These are phyloP conservation scores for Nipponia nippon DNA, from an alignment of 2,113 vertebrate species.

Conservation along the genomic window DNA sequence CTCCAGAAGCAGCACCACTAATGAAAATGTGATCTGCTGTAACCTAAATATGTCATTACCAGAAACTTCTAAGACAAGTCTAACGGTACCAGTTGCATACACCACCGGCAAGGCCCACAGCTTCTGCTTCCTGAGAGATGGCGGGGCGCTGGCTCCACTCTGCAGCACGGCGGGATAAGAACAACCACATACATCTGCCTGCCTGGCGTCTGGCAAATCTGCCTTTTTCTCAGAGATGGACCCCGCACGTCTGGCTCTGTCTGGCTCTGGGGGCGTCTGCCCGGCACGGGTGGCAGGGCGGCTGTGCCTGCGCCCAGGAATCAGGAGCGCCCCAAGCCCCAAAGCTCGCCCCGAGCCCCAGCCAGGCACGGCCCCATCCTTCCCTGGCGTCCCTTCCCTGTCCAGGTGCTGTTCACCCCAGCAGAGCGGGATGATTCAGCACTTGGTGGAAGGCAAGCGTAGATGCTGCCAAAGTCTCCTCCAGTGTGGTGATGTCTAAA, in stretches of 20 bases:
- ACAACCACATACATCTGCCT: neutral
- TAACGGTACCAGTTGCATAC: neutral
- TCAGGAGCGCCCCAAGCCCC: neutral
- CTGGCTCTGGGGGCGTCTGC: neutral
- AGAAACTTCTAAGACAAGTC: neutral
- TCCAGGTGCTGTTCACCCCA: neutral
- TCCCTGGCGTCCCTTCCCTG: neutral
- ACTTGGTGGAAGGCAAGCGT: fast-evolving
- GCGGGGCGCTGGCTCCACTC: neutral
- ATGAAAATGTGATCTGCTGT: constrained; percentile 17
- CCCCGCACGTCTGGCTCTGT: neutral
- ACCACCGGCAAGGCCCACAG: neutral
- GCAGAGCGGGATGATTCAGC: constrained; percentile 32
- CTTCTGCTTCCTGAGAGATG: neutral
- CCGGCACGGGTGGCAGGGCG: fast-evolving
- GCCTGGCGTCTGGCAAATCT: neutral
- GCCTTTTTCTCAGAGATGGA: neutral
- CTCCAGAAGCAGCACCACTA: constrained; percentile 6
- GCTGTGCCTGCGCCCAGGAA: neutral
- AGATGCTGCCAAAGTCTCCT: neutral
- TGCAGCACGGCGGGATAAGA: neutral
- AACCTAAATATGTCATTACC: neutral
- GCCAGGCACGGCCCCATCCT: neutral
- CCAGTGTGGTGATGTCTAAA: neutral
- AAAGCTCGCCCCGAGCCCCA: neutral